Evolutionary conservation across 2,888 invertebrate species (phyloP), one percentile per base, ranked within the genome.

Genomic region (Trypoxylon attenuatum): DNA sequence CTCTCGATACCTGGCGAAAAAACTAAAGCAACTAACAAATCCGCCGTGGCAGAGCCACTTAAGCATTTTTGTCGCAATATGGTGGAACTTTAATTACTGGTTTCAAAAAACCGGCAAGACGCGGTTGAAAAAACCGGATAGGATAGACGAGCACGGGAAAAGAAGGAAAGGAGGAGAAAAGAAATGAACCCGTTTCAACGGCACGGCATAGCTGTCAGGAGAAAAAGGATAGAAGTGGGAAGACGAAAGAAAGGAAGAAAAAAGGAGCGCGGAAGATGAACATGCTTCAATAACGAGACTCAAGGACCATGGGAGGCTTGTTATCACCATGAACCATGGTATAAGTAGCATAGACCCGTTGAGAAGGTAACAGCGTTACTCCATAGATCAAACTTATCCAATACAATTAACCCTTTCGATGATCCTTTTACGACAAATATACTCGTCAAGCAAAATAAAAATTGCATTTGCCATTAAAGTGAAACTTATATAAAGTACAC

Each of bases 361-460:
- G 66, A 54, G 67, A 67, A 68, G 58, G 33, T 67, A 54, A 54
- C n/a, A 46, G 54, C 54, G 58, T 41, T 58, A 69, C 58, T n/a
- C n/a, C 57, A n/a, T 33, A 29, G 45, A 19, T 33, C 42, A 43
- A 66, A 66, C 46, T 61, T 61, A 69, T 69, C n/a, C n/a, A n/a
- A n/a, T n/a, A n/a, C n/a, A n/a, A n/a, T n/a, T n/a, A n/a, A n/a
- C n/a, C n/a, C n/a, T n/a, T n/a, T n/a, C n/a, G n/a, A n/a, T n/a
- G n/a, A n/a, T n/a, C n/a, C n/a, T n/a, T n/a, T n/a, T n/a, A n/a
- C n/a, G n/a, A n/a, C n/a, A n/a, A n/a, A n/a, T n/a, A n/a, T n/a
- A n/a, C n/a, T n/a, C n/a, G n/a, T n/a, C n/a, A n/a, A n/a, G n/a
- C n/a, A n/a, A n/a, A n/a, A n/a, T n/a, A n/a, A n/a, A n/a, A n/a